phyloP scores from a whole-genome alignment of 2,888 invertebrate genomes.

The Venusia cambrica region DNA sequence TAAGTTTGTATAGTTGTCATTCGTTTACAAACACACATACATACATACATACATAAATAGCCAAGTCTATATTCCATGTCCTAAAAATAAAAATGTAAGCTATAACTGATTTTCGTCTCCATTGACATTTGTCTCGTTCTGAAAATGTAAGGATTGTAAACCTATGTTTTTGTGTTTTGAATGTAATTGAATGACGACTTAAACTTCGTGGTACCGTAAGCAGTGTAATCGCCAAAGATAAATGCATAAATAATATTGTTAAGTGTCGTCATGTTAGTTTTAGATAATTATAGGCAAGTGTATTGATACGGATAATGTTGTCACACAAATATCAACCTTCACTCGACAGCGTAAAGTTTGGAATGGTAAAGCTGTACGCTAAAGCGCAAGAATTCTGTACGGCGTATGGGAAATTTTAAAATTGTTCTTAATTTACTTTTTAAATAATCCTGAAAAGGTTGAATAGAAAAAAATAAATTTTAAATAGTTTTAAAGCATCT shows the following conservation, averaged over 20 bases:
- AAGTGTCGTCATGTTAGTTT: constrained; percentile 44
- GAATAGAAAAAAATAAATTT: too few species aligned
- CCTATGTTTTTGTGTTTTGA: neutral
- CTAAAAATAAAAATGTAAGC: too few species aligned
- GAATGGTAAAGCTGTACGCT: constrained; percentile 7
- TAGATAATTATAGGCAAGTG: constrained; percentile 42
- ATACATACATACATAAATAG: too few species aligned
- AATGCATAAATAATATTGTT: constrained; percentile 69
- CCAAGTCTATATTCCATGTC: too few species aligned
- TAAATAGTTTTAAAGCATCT: too few species aligned
- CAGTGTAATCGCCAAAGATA: constrained; percentile 80
- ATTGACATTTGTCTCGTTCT: too few species aligned
- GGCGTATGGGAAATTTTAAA: too few species aligned
- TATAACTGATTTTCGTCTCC: too few species aligned
- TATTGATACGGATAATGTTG: constrained; percentile 26
- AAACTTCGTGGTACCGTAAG: constrained; percentile 63
- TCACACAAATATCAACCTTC: constrained; percentile 6
- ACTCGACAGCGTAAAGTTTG: neutral
- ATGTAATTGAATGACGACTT: constrained; percentile 36
- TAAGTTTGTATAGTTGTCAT: constrained; percentile 36
- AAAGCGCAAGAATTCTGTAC: too few species aligned
- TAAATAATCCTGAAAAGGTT: too few species aligned
- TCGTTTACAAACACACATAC: constrained; percentile 7
- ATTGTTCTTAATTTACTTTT: too few species aligned
- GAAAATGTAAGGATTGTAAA: too few species aligned